Percentiles rank a stretch among this genome's conserved stretches.
Evolutionary conservation across 2,113 vertebrate genomes (phyloP).

Genomic region (Serranochromis macrocephalus): DNA sequence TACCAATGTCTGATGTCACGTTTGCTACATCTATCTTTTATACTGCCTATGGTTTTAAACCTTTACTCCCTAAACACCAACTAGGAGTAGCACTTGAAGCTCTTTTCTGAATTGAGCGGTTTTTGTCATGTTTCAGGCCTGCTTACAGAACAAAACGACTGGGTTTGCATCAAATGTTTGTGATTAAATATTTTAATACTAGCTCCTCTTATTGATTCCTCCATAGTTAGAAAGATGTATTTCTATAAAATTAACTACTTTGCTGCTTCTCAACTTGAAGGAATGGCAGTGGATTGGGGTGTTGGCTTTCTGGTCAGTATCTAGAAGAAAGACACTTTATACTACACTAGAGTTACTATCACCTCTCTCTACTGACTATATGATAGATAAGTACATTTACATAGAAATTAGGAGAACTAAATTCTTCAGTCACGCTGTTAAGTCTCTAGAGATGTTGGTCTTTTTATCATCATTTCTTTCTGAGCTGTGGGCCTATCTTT

Average conservation of each 20-base stretch:
- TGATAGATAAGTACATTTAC: not conserved
- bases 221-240: not conserved
- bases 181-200: not conserved
- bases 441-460: not conserved
- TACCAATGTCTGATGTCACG: not conserved
- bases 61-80: not conserved
- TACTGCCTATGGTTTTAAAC: not conserved
- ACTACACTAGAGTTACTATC: not conserved
- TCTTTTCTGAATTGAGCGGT: not conserved
- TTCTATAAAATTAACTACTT: not conserved
- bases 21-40: not conserved
- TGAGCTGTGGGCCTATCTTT: not conserved
- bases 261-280: rapidly evolving
- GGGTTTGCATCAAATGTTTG: not conserved
- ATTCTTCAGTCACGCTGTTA: not conserved
- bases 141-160: not conserved
- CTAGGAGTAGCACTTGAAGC: not conserved
- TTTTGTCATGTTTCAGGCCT: not conserved
- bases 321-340: not conserved
- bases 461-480: not conserved
- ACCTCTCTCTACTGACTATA: not conserved
- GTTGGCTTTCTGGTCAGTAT: not conserved
- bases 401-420: not conserved
- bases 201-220: not conserved
- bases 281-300: not conserved